phyloP scores from a whole-genome alignment of 2,888 invertebrate species.

The Zootermopsis nevadensis region DNA sequence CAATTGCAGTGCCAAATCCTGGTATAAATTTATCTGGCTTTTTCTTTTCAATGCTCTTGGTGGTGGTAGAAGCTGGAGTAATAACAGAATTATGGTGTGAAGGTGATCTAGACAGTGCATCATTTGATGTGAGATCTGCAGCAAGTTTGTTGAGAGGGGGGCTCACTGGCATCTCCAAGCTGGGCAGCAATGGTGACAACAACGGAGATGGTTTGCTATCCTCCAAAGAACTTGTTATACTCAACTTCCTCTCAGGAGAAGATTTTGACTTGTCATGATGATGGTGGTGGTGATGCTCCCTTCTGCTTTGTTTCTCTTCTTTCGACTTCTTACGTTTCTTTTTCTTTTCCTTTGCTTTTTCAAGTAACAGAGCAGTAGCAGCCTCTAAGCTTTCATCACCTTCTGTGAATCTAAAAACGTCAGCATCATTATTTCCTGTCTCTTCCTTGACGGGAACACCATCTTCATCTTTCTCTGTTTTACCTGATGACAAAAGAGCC shows the following conservation, averaged over 20 bases:
- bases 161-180: conserved; percentile 42
- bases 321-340: conserved; percentile 87
- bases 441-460: conserved; percentile 45
- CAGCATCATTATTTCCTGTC: conserved; percentile 60
- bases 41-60: conserved; percentile 58
- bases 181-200: conserved; percentile 47
- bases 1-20: conserved; percentile 74
- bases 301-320: conserved; percentile 78
- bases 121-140: conserved; percentile 47
- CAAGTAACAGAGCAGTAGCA: conserved; percentile 56
- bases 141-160: conserved; percentile 50
- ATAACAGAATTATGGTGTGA: conserved; percentile 52
- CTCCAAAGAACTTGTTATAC: conserved; percentile 43
- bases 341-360: conserved; percentile 79
- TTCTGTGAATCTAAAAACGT: conserved; percentile 72
- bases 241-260: conserved; percentile 46
- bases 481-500: neutral
- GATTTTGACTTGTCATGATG: conserved; percentile 61
- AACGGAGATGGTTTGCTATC: conserved; percentile 43
- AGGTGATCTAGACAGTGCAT: neutral
- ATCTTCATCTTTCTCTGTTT: conserved; percentile 39
- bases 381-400: conserved; percentile 69
- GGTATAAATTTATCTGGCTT: conserved; percentile 75
- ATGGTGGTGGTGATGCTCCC: conserved; percentile 73
- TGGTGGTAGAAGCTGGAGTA: conserved; percentile 46